phyloP scores from a whole-genome alignment of 2,113 vertebrate genomes.

The Osmerus mordax region DNA sequence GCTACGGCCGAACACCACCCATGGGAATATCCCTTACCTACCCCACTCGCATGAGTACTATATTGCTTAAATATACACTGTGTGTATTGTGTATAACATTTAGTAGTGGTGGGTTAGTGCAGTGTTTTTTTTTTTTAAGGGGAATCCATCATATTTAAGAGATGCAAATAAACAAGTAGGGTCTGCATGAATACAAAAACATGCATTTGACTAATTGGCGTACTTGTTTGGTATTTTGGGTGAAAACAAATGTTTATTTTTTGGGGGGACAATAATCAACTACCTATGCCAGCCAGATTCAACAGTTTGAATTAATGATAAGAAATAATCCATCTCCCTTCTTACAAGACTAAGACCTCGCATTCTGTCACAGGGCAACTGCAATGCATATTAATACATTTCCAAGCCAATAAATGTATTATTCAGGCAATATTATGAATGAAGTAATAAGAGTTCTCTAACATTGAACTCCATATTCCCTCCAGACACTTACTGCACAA shows the following conservation, averaged over 20 bases:
- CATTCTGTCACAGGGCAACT: conserved; percentile 1
- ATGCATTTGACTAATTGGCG: conserved; percentile 19
- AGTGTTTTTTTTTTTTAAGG: too few species aligned
- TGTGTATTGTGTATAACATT: too few species aligned
- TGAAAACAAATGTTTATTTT: conserved; percentile 6
- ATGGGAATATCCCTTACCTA: too few species aligned
- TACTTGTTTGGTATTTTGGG: not conserved
- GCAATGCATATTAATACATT: conserved; percentile 31
- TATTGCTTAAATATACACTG: too few species aligned
- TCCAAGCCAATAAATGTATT: conserved; percentile 29
- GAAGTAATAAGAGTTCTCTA: conserved; percentile 37
- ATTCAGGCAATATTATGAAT: conserved; percentile 31
- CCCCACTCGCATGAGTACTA: too few species aligned
- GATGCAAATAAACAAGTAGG: conserved; percentile 11
- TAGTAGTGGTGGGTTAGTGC: too few species aligned
- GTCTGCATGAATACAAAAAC: not conserved
- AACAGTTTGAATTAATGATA: conserved; percentile 28
- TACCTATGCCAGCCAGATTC: conserved; percentile 9
- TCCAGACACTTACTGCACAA: conserved; percentile 36
- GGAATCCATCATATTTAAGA: conserved; percentile 4
- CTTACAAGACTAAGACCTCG: not conserved
- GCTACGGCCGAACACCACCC: too few species aligned
- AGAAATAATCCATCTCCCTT: conserved; percentile 4
- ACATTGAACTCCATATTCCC: conserved; percentile 38
- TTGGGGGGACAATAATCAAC: conserved; percentile 7